Base-by-base conservation (phyloP, 2,888 invertebrate genomes). In the Thymelicus lineola region DNA sequence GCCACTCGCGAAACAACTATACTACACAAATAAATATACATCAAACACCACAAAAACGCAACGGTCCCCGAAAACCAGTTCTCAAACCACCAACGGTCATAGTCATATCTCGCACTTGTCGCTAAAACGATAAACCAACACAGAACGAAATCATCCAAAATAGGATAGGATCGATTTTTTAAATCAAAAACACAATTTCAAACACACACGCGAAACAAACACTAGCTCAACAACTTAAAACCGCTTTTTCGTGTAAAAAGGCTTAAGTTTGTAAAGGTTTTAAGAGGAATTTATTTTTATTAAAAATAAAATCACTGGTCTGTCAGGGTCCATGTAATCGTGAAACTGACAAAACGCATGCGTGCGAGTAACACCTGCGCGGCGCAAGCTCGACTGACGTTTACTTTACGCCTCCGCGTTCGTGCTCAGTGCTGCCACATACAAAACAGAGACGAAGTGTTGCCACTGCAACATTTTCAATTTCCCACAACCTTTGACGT, bases 1-100 rank as follows among this genome's bases (percentile, higher is more conserved):
- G 83, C 55, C 86, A 42, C 87, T 88, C 80, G 89, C 87, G 78
- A 89, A 86, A 85, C 76, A 75, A 77, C 77, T 82, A 83, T 80
- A 83, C 75, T 80, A 83, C 75, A 77, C 81, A 86, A 83, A 88
- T 84, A 86, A 84, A 89, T 82, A 86, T 81, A 82, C 53, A 67
- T 70, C 66, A 74, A 76, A 75, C 74, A 85, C 85, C 89, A 87
- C 88, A 88, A 87, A 89, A 88, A 88, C 84, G 80, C 85, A 89
- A 90, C 89, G 88, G 90, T 86, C 82, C 82, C 78, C 79, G 74
- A 81, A 85, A 92, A 91, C 92, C 88, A 82, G 90, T 92, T 90
- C 82, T 81, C 77, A 77, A 76, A 74, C 75, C 81, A 84, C 81
- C 80, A 79, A 80, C 82, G 85, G 85, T 83, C 82, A 82, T 80